Evolutionary conservation across 1,140 invertebrate species (phyloP).

Genomic region (Pachypeltis micranthus): DNA sequence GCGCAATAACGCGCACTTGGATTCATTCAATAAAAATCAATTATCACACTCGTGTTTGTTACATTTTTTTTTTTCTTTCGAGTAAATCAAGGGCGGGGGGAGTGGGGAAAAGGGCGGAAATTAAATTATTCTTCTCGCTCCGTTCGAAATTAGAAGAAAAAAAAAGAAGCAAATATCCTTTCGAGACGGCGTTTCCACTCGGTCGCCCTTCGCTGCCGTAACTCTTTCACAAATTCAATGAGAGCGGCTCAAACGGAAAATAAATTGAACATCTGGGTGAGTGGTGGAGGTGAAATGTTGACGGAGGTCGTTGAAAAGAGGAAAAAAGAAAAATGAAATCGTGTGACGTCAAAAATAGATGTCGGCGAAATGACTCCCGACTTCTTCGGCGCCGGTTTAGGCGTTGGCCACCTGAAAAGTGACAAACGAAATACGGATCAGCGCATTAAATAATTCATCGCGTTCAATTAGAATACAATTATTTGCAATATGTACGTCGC

Average conservation of each 20-base stretch:
- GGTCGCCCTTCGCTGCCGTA: no score
- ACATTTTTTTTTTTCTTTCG: background rate
- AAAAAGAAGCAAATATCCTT: background rate
- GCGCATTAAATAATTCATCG: background rate
- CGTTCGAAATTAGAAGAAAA: background rate
- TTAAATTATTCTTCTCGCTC: background rate
- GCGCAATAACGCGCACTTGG: no score
- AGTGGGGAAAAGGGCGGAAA: background rate
- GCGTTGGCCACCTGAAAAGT: background rate
- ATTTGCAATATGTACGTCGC: no score
- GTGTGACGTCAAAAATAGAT: background rate
- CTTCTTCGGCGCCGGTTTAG: background rate
- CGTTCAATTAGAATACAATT: background rate
- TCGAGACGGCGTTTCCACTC: background rate
- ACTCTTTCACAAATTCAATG: background rate
- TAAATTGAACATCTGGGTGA: no score
- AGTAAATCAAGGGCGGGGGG: no score
- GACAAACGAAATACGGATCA: background rate
- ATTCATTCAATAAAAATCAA: background rate
- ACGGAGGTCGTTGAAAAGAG: no score
- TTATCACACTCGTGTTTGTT: background rate
- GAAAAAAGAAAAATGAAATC: background rate
- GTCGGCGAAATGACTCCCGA: background rate
- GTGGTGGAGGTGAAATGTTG: no score
- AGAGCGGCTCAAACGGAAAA: background rate